Conservation (phyloP, 2,113 vertebrate species). For the Polypterus bichir region DNA sequence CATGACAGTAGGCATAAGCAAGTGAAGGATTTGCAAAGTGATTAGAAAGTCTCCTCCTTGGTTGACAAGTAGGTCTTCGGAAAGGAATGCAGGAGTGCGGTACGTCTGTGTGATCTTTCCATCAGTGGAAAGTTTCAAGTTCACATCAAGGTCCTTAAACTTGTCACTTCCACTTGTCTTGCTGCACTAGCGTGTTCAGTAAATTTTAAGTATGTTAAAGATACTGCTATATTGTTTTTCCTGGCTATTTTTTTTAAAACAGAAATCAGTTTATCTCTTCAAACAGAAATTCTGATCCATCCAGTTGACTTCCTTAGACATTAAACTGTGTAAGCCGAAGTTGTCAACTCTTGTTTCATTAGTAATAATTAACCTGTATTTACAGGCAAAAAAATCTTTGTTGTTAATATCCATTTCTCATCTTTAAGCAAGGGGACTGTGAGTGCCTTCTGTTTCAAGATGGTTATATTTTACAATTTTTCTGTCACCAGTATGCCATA, state of each 20-base stretch:
- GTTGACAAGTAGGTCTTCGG: neutral
- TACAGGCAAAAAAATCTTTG: neutral
- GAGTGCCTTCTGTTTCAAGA: too few relatives aligned
- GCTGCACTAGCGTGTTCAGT: neutral
- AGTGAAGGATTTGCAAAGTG: conserved; percentile 1
- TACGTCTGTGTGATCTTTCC: neutral
- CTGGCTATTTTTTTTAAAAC: too few relatives aligned
- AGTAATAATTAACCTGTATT: neutral
- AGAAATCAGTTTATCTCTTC: too few relatives aligned
- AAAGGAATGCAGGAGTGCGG: neutral
- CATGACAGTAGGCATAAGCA: neutral
- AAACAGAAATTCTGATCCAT: too few relatives aligned
- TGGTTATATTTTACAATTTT: too few relatives aligned
- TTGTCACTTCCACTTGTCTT: neutral
- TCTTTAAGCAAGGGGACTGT: too few relatives aligned
- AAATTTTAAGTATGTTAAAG: too few relatives aligned
- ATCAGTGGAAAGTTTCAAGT: conserved; percentile 1
- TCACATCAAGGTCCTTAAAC: neutral
- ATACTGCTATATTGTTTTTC: too few relatives aligned
- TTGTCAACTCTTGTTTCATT: neutral
- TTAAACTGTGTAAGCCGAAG: too few relatives aligned
- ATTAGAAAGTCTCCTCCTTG: neutral
- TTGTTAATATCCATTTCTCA: neutral
- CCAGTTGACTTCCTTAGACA: neutral
- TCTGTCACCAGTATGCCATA: too few relatives aligned